phyloP scores from a whole-genome alignment of 2,113 vertebrate genomes.

The Halichoerus grypus region DNA sequence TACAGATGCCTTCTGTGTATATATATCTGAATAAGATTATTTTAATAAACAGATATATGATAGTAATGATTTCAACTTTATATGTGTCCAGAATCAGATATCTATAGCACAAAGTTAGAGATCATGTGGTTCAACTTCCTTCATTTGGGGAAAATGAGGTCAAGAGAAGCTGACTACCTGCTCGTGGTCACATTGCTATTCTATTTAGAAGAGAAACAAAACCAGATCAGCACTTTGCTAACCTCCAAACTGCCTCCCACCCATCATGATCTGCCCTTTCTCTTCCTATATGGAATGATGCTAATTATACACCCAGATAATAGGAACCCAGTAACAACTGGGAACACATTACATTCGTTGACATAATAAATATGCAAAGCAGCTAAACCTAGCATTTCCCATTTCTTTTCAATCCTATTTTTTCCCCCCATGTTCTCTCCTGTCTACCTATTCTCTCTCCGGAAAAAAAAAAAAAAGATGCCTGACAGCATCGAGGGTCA shows the following conservation, averaged over 20 bases:
- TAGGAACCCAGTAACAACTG: not conserved
- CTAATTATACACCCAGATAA: not conserved
- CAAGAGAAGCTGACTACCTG: not conserved
- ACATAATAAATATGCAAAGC: not conserved
- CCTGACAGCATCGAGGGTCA: not conserved
- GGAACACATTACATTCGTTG: not conserved
- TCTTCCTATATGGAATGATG: not conserved
- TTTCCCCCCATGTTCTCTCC: not conserved
- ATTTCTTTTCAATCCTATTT: not conserved
- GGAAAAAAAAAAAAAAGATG: not conserved
- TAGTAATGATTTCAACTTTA: not conserved
- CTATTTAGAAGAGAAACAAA: slow-evolving; percentile 57
- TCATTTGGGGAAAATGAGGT: slow-evolving; percentile 3
- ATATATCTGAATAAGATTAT: not conserved
- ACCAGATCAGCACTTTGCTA: slow-evolving; percentile 28
- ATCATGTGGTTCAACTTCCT: not conserved
- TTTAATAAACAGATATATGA: not conserved
- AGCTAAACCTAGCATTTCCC: not conserved
- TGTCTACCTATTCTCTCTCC: not conserved
- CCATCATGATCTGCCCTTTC: not conserved
- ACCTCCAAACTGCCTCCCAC: not conserved
- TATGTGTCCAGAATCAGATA: slow-evolving; percentile 15
- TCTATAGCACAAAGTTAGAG: slow-evolving; percentile 1
- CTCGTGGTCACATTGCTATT: not conserved
- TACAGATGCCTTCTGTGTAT: not conserved